Percentiles rank a stretch among this genome's conserved stretches.
These are phyloP conservation scores for Monodelphis domestica DNA, from an alignment of 2,797 vertebrate genomes.

Conservation along the genomic window DNA sequence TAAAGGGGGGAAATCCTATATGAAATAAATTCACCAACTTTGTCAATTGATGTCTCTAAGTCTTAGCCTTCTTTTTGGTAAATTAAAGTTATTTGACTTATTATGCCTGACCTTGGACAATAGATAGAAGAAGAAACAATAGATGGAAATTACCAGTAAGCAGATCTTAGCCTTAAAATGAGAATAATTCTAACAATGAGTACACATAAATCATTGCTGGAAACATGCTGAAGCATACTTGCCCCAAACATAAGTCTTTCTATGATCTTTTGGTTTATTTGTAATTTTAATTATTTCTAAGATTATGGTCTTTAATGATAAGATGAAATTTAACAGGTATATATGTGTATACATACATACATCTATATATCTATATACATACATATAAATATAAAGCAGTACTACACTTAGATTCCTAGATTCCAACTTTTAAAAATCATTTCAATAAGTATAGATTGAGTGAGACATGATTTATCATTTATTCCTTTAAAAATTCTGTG, in stretches of 20 bases:
- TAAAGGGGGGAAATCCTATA: slow-evolving; percentile 52
- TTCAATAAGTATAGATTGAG: not conserved
- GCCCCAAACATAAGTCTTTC: not conserved
- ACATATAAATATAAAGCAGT: not conserved
- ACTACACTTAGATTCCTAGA: not conserved
- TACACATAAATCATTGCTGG: not conserved
- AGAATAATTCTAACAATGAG: not conserved
- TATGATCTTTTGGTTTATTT: not conserved
- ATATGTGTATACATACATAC: not conserved
- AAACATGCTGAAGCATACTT: not conserved
- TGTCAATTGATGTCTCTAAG: not conserved
- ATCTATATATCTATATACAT: not conserved
- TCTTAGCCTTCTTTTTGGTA: not conserved
- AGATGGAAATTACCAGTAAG: not conserved
- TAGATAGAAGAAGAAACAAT: not conserved
- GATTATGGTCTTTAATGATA: not conserved
- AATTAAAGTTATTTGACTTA: not conserved
- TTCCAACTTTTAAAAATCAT: too few relatives aligned
- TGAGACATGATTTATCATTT: not conserved
- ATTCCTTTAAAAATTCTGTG: not conserved
- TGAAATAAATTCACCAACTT: slow-evolving; percentile 53
- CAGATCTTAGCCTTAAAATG: not conserved
- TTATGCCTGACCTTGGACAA: not conserved
- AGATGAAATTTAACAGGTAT: not conserved
- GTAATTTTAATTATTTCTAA: not conserved